phyloP scores from a whole-genome alignment of 2,797 vertebrate genomes.

The Botia almorhae region DNA sequence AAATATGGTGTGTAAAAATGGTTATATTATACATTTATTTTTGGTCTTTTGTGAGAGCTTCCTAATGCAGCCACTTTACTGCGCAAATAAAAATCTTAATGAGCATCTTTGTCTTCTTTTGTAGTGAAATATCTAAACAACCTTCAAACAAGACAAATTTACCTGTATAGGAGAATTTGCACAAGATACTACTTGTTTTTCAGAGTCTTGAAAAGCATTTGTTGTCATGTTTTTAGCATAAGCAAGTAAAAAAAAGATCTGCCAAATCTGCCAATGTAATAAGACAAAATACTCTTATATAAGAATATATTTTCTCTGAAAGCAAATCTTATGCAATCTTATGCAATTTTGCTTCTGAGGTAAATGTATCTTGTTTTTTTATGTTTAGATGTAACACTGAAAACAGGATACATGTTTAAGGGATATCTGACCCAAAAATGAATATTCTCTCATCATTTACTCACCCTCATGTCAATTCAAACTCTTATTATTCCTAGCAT shows the following conservation, averaged over 20 bases:
- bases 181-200: background rate
- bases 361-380: background rate
- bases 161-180: background rate
- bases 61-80: background rate
- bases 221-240: background rate
- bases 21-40: background rate
- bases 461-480: background rate
- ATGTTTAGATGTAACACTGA: background rate
- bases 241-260: background rate
- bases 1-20: background rate
- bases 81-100: background rate
- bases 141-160: background rate
- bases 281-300: background rate
- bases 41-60: background rate
- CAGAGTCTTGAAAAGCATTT: background rate
- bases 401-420: background rate
- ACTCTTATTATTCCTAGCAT: background rate
- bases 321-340: background rate
- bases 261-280: background rate
- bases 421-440: background rate
- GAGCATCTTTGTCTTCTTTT: constrained; percentile 10
- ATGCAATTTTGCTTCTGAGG: background rate
- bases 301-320: constrained; percentile 2
- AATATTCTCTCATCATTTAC: background rate
- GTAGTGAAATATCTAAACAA: background rate